Conservation (phyloP, 1,140 invertebrate genomes). For the Zaprionus ornatus region DNA sequence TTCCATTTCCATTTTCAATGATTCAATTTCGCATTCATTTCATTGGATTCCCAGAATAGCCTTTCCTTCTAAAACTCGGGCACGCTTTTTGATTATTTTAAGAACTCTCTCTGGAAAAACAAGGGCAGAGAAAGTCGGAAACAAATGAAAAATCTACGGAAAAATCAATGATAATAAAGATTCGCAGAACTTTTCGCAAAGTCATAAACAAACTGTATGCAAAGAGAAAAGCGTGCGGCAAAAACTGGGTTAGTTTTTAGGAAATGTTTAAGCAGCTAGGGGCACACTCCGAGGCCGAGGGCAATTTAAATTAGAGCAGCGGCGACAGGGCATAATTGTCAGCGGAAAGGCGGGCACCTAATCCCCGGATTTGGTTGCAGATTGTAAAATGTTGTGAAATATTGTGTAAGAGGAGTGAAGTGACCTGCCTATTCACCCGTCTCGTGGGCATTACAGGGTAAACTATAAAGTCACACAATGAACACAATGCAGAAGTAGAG, state of each 20-base stretch:
- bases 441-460: conserved; percentile 66
- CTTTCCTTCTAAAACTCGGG: not conserved
- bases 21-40: not conserved
- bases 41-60: conserved; percentile 1
- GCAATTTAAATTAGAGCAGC: conserved; percentile 76
- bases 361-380: conserved; percentile 64
- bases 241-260: conserved; percentile 76
- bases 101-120: conserved; percentile 12
- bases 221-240: conserved; percentile 60
- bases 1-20: not conserved
- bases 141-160: not conserved
- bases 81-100: conserved; percentile 37
- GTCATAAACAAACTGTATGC: conserved; percentile 54
- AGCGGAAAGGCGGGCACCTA: conserved; percentile 49
- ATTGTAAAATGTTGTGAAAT: conserved; percentile 47
- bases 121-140: not conserved
- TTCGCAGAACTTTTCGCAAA: conserved; percentile 56
- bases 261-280: conserved; percentile 58
- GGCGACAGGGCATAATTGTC: conserved; percentile 60
- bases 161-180: conserved; percentile 29
- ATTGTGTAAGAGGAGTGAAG: conserved; percentile 69
- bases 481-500: conserved; percentile 65
- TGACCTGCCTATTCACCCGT: conserved; percentile 55
- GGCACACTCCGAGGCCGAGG: conserved; percentile 6
- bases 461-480: conserved; percentile 55